A percentile compares a stretch with the other conserved stretches of the same genome.
Evolutionary conservation across 1,140 invertebrate genomes (phyloP).

Genomic region (Meloidogyne hapla): DNA sequence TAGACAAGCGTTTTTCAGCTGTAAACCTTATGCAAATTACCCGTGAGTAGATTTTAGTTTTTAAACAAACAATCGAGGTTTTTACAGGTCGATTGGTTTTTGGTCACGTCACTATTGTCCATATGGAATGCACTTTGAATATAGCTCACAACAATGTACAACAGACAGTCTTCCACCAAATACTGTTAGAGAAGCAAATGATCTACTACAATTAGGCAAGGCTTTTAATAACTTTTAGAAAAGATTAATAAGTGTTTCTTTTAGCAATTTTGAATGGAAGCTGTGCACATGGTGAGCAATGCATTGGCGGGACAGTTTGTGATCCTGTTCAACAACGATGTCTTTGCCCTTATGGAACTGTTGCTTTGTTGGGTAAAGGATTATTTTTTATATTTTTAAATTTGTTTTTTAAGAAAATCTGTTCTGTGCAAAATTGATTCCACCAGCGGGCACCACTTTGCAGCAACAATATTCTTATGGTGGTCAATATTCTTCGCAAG

Average conservation of each 20-base stretch:
- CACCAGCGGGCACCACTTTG: neutral
- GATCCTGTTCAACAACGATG: constrained; percentile 49
- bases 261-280: constrained; percentile 61
- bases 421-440: constrained; percentile 14
- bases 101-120: constrained; percentile 59
- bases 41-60: constrained; percentile 20
- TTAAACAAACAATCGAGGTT: neutral
- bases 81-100: constrained; percentile 55
- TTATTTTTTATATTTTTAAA: too few relatives aligned
- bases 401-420: neutral
- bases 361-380: constrained; percentile 55
- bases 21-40: constrained; percentile 15
- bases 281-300: constrained; percentile 59
- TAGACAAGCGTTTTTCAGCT: constrained; percentile 25
- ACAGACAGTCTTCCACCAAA: constrained; percentile 29
- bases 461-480: neutral
- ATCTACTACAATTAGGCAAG: constrained; percentile 53
- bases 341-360: constrained; percentile 59
- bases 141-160: constrained; percentile 57
- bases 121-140: constrained; percentile 60
- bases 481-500: neutral
- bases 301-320: constrained; percentile 63
- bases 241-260: neutral
- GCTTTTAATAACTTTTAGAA: neutral
- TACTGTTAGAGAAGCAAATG: constrained; percentile 43